Evolutionary conservation across 2,797 vertebrate genomes (phyloP).

Genomic region (Hozukius guyotensis): DNA sequence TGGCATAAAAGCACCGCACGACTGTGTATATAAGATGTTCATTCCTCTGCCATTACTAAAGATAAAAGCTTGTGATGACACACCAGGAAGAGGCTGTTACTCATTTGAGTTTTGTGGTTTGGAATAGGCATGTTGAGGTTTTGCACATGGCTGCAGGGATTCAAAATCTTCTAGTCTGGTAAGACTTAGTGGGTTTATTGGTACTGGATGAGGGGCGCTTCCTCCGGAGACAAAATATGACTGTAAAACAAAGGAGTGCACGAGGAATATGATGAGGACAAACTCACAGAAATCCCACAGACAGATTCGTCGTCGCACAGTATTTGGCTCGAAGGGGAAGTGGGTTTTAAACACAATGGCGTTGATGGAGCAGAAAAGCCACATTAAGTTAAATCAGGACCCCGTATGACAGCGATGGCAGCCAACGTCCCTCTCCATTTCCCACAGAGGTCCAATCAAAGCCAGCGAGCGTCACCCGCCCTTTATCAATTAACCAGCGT

Average conservation of each 20-base stretch:
- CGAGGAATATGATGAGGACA: neutral
- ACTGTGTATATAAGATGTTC: neutral
- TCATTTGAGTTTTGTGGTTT: constrained; percentile 56
- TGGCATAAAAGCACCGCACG: neutral
- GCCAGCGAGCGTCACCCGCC: constrained; percentile 34
- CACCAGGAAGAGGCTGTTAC: constrained; percentile 38
- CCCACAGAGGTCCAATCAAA: constrained; percentile 54
- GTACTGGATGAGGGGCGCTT: neutral
- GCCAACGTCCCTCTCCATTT: constrained; percentile 35
- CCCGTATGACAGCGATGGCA: constrained; percentile 1
- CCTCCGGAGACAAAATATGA: neutral
- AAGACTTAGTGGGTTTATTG: constrained; percentile 13
- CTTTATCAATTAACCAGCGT: constrained; percentile 65
- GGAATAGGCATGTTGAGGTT: constrained; percentile 42
- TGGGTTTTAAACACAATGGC: constrained; percentile 42
- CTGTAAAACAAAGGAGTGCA: neutral
- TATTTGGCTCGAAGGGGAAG: constrained; percentile 23
- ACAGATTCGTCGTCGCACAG: neutral
- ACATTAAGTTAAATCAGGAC: constrained; percentile 20
- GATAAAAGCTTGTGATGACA: constrained; percentile 26
- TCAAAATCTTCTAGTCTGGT: constrained; percentile 10
- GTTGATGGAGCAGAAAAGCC: constrained; percentile 42
- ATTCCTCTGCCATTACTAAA: constrained; percentile 6
- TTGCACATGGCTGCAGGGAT: constrained; percentile 31
- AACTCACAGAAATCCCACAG: neutral